phyloP scores from a whole-genome alignment of 2,797 vertebrate species.

The Sebastes vulpes region DNA sequence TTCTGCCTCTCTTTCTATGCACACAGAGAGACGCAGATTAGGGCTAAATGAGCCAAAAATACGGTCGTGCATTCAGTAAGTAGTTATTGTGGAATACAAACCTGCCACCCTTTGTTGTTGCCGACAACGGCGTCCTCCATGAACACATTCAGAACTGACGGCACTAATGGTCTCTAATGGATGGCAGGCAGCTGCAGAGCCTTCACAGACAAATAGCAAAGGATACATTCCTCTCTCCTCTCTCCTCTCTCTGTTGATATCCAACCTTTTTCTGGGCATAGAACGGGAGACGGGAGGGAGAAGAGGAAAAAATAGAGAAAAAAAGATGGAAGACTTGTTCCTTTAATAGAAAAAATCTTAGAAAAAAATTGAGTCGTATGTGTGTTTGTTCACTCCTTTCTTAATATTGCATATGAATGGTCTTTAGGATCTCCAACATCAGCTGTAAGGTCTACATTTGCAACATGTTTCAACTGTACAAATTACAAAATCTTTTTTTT shows the following conservation, averaged over 20 bases:
- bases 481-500: not conserved
- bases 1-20: not conserved
- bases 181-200: constrained; percentile 43
- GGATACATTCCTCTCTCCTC: constrained; percentile 31
- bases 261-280: constrained; percentile 24
- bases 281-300: not conserved
- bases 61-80: constrained; percentile 15
- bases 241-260: constrained; percentile 22
- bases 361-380: not conserved
- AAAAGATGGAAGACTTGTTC: not conserved
- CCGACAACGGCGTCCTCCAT: constrained; percentile 11
- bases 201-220: constrained; percentile 30
- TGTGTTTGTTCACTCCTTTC: not conserved
- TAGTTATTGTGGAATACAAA: constrained; percentile 40
- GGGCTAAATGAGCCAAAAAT: constrained; percentile 31
- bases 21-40: not conserved
- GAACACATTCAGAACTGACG: constrained; percentile 31
- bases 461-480: not conserved
- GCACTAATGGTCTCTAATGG: constrained; percentile 67
- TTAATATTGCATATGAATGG: not conserved
- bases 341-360: not conserved
- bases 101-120: constrained; percentile 52
- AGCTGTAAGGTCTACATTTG: not conserved
- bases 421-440: not conserved
- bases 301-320: not conserved